phyloP scores from a whole-genome alignment of 1,140 invertebrate species.

The Fopius arisanus region DNA sequence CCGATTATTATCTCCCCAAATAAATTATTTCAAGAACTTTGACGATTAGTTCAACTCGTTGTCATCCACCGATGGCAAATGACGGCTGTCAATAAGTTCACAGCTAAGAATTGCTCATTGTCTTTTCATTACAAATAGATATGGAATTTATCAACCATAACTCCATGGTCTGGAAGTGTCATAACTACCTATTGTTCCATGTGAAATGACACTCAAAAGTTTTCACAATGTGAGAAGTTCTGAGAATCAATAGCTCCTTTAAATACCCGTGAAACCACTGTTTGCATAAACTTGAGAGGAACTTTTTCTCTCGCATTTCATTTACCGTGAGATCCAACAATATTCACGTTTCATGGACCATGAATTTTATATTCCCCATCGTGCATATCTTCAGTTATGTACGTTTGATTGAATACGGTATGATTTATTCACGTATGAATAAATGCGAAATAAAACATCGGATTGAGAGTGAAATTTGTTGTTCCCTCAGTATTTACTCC shows the following conservation, averaged over 20 bases:
- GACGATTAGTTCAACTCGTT: not conserved
- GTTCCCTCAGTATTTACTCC: not conserved
- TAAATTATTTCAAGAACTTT: not conserved
- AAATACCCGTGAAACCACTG: not conserved
- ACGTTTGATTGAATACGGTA: not conserved
- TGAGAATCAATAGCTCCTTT: not conserved
- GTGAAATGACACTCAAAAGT: not conserved
- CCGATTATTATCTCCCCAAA: not conserved
- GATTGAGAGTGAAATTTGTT: not conserved
- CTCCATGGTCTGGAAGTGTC: not conserved
- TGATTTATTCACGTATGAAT: not conserved
- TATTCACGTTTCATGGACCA: not conserved
- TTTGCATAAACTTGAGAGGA: not conserved
- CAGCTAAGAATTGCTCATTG: not conserved
- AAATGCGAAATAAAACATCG: not conserved
- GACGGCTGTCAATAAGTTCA: not conserved
- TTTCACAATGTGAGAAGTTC: not conserved
- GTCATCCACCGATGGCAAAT: not conserved
- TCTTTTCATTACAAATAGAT: not conserved
- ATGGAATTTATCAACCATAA: not conserved
- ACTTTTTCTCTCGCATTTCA: not conserved
- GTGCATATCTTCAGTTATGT: not conserved
- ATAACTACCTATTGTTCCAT: constrained; percentile 2
- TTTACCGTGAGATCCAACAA: not conserved
- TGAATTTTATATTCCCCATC: not conserved